phyloP scores from a whole-genome alignment of 2,888 invertebrate species.

The Sarcophaga subvicina region DNA sequence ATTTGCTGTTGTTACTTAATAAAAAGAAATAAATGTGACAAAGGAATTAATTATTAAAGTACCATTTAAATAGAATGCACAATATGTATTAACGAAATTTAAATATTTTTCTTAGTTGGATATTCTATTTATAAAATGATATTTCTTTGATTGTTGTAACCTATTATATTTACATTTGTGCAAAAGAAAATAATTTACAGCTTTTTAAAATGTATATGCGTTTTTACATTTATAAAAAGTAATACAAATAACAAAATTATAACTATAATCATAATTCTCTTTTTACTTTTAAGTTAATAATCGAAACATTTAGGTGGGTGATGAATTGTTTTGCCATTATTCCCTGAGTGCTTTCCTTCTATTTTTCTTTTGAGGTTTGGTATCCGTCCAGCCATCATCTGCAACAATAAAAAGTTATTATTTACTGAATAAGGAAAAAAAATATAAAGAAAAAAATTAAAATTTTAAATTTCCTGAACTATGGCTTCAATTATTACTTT shows the following conservation, averaged over 20 bases:
- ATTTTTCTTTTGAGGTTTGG: constrained; percentile 21
- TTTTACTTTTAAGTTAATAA: background rate
- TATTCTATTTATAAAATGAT: constrained; percentile 15
- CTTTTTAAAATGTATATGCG: background rate
- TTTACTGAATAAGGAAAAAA: too few relatives aligned
- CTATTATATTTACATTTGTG: constrained; percentile 21
- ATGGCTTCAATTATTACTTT: too few relatives aligned
- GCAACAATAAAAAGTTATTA: background rate
- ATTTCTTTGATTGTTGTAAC: constrained; percentile 10
- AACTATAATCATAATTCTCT: background rate
- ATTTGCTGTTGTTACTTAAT: too few relatives aligned
- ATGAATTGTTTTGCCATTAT: background rate
- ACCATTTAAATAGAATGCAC: background rate
- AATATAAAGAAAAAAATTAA: too few relatives aligned
- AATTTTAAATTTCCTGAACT: too few relatives aligned
- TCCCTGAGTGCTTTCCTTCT: constrained; percentile 27
- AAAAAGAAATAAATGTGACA: background rate
- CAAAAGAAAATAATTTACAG: background rate
- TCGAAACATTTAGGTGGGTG: constrained; percentile 4
- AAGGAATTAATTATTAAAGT: background rate
- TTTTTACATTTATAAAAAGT: background rate
- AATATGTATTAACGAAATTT: background rate
- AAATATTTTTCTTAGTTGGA: background rate
- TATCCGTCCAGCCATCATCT: constrained; percentile 23
- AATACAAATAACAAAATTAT: constrained; percentile 8